Evolutionary conservation across 2,888 invertebrate genomes (phyloP), one percentile per base, ranked within the genome.

Genomic region (Miltochrista miniata): DNA sequence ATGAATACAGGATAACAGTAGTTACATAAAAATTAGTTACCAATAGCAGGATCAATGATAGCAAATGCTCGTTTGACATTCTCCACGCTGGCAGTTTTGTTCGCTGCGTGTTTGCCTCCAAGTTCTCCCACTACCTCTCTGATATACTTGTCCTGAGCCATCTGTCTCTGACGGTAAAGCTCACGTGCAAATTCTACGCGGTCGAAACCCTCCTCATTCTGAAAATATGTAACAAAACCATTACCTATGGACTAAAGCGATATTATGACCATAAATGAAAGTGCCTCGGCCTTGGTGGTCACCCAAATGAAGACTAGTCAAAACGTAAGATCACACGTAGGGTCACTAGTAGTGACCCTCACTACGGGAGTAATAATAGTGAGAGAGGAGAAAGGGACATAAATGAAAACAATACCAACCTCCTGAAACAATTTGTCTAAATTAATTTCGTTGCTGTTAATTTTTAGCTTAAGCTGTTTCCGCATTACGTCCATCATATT

Each of bases 181-280:
- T 92, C 92, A 1, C 87, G 80, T 0, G 87, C 83, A 4, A 91
- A 63, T 8, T 92, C 92, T 33, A 79, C 71, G 12, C 89, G 85
- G 43, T 91, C 91, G 64, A 89, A 92, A 1, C 92, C 92, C 64
- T 92, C 92, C 48, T 91, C 91, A 56, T 84, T 88, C 92, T 92
- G 61, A 55, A 59, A 31, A 29, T n/a, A 15, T 5, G n/a, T 7
- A 7, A 0, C 11, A 4, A 11, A 36, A 1, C n/a, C n/a, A n/a
- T n/a, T n/a, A n/a, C n/a, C n/a, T n/a, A n/a, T n/a, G n/a, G n/a
- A n/a, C n/a, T n/a, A n/a, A n/a, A n/a, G n/a, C n/a, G n/a, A n/a
- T n/a, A n/a, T n/a, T n/a, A n/a, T n/a, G n/a, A n/a, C n/a, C n/a
- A n/a, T n/a, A n/a, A n/a, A n/a, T n/a, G n/a, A n/a, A n/a, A n/a